Evolutionary conservation across 2,113 vertebrate species (phyloP).

Genomic region (Brienomyrus longianalis): DNA sequence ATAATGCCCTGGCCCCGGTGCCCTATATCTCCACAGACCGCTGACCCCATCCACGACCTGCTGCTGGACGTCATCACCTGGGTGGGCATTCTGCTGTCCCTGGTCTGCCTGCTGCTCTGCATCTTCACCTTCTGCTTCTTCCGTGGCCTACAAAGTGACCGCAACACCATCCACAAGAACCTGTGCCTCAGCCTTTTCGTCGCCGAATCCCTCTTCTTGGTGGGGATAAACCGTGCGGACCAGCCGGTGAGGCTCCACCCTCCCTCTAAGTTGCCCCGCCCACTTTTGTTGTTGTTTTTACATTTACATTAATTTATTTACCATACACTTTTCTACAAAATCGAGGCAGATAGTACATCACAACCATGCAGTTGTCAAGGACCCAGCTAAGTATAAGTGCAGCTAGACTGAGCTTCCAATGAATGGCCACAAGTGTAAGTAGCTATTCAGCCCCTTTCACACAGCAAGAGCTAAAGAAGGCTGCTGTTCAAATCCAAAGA

Average conservation of each 20-base stretch:
- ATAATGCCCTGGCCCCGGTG: background rate
- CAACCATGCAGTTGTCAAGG: background rate
- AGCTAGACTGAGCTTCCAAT: background rate
- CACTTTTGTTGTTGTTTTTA: background rate
- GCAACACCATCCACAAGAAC: conserved; percentile 98
- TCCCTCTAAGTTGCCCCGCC: background rate
- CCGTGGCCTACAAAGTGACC: conserved; percentile 91
- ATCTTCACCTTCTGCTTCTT: conserved; percentile 99
- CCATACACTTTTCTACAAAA: background rate
- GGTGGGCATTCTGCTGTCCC: conserved; percentile 96
- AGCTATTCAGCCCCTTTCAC: background rate
- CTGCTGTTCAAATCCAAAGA: background rate
- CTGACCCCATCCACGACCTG: conserved; percentile 81
- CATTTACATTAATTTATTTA: background rate
- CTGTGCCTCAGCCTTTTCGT: conserved; percentile 93
- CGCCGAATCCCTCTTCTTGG: conserved; percentile 91
- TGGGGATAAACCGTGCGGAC: conserved; percentile 91
- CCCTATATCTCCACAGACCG: conserved; percentile 60
- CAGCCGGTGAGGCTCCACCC: conserved; percentile 75
- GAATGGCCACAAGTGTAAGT: background rate
- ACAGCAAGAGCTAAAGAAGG: background rate
- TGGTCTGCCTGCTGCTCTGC: conserved; percentile 95
- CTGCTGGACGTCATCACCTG: conserved; percentile 94
- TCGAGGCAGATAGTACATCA: background rate
- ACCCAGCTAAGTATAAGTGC: background rate